Base-by-base conservation (phyloP, 2,888 invertebrate species). In the Creontiades dilutus region DNA sequence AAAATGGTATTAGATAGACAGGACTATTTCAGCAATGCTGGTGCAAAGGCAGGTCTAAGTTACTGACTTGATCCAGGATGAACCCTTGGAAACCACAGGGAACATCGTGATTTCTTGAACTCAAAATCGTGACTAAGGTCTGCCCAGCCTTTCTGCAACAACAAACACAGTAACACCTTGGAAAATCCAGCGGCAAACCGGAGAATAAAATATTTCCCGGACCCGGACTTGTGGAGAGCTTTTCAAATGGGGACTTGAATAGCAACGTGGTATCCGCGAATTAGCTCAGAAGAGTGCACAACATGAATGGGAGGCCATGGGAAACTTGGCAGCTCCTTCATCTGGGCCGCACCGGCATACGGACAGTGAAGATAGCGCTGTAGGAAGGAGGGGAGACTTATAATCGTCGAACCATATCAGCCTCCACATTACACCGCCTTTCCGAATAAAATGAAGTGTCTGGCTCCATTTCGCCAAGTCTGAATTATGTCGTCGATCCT, bases 261-360 rank as follows among this genome's bases (percentile, higher is more conserved):
- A 68, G 23, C 23, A 23, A 23, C 68, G 68, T 12, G 68, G 68
- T 68, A 68, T 23, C 68, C 12, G 68, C 68, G 68, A 19, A 68
- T 68, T 68, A 68, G 5, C 68, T 68, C 68, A 68, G 68, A 23
- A 68, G 19, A 68, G 4, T 23, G 68, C 23, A 68, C 68, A 19
- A 2, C 4, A 23, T 68, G 68, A 68, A 68, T 68, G 13, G 68
- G 19, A 23, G 27, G 11, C 19, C 61, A 19, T 68, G 23, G 68
- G 68, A 68, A 68, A 68, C 68, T 68, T 68, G 68, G 68, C 68
- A 68, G 68, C 23, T 23, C 68, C 68, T 68, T 68, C 68, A 23
- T 68, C 68, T 68, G 61, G 19, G 61, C 61, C 61, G 61, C 9
- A 19, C n/a, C 68, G 19, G 23, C 68, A 68, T 68, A 68, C 68